Conservation (phyloP, 2,113 vertebrate species). For the Camelus dromedarius region DNA sequence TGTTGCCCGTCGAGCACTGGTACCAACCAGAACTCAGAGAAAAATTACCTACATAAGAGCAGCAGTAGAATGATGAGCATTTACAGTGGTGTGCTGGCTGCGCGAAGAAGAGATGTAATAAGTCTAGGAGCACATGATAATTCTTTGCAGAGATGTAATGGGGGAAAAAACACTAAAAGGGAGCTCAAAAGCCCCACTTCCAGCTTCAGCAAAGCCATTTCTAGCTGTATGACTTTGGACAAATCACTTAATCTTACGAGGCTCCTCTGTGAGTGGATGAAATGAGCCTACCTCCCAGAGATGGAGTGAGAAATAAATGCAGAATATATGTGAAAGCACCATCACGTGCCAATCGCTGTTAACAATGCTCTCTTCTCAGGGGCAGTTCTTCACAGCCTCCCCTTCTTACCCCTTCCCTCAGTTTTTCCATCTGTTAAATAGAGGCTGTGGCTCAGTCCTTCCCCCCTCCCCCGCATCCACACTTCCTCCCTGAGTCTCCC, state of each 20-base stretch:
- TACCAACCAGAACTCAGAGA: background rate
- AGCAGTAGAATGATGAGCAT: background rate
- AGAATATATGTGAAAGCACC: background rate
- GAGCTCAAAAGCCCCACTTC: background rate
- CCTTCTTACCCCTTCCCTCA: background rate
- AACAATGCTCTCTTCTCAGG: background rate
- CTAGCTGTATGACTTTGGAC: background rate
- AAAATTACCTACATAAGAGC: background rate
- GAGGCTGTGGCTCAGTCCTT: fast-evolving
- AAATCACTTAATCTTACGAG: background rate
- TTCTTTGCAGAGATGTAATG: background rate
- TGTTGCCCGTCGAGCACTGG: no score
- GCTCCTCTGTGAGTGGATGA: background rate
- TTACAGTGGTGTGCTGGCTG: background rate
- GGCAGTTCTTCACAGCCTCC: background rate
- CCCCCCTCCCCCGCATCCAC: background rate
- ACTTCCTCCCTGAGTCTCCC: background rate
- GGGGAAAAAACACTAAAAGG: background rate
- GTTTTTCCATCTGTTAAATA: conserved; percentile 55
- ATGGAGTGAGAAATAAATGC: background rate
- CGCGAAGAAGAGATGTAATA: fast-evolving
- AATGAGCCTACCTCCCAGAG: background rate
- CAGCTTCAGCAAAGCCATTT: background rate
- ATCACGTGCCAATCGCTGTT: background rate
- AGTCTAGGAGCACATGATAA: background rate